Evolutionary conservation across 2,797 vertebrate genomes (phyloP), one percentile per base, ranked within the genome.

Genomic region (Denticeps clupeoides): DNA sequence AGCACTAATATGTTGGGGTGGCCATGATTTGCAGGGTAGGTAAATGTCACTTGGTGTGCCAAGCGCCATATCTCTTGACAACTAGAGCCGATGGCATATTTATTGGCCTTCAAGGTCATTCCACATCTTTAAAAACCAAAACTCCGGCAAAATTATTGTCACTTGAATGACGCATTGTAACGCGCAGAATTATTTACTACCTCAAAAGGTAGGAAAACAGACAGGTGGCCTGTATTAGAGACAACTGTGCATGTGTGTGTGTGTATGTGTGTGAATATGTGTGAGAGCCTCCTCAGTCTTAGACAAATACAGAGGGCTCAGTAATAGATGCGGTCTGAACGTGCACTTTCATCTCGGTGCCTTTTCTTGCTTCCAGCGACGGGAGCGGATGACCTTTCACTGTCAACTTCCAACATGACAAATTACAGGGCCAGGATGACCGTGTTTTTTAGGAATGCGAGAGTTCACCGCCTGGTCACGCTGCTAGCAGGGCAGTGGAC

Each of bases 321-420:
- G 71, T 72, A 78, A 76, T 71, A 74, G 72, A 64, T 68, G 47
- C 63, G 49, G 72, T 75, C 75, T 78, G 74, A 78, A 71, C 73
- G 63, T 77, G 75, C 68, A 75, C 80, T 82, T 82, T 83, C 79
- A 80, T 83, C 78, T 78, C 68, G 62, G 72, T 77, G 74, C 76
- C 74, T 74, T 82, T 82, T 79, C 73, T 83, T 74, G 81, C 81
- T 82, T 76, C 69, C 66, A 71, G 83, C 84, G 66, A 83, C 82
- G 78, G 81, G 81, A 83, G 78, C 72, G 71, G 75, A 79, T 84
- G 84, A 85, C 84, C 84, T 86, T 85, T 87, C 80, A 82, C 83
- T 85, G 83, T 84, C 83, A 86, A 67, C 74, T 78, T 75, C 73
- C 65, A 80, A 82, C 73, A 82, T 85, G 84, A 87, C 83, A 85